Percentiles rank a stretch among this genome's conserved stretches.
Evolutionary conservation across 2,888 invertebrate genomes (phyloP).

Genomic region (Perdita meconis): DNA sequence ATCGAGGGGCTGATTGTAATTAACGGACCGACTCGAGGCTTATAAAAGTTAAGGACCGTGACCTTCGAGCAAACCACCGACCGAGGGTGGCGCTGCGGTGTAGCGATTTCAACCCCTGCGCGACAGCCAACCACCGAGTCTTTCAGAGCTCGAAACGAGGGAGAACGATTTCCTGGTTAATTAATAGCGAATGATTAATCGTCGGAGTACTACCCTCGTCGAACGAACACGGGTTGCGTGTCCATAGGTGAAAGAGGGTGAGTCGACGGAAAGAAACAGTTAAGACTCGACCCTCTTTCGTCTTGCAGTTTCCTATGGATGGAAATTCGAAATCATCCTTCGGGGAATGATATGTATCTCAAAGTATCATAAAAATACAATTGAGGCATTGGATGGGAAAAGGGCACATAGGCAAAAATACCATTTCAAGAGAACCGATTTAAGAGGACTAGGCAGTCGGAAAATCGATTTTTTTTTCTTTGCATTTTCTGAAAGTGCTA

Average conservation of each 20-base stretch:
- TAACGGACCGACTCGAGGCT: conserved; percentile 68
- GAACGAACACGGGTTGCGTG: conserved; percentile 77
- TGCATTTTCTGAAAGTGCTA: too few relatives aligned
- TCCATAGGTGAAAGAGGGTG: conserved; percentile 71
- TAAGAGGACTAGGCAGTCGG: too few relatives aligned
- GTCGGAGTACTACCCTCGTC: conserved; percentile 79
- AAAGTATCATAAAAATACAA: too few relatives aligned
- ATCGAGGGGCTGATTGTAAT: conserved; percentile 74
- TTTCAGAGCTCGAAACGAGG: conserved; percentile 24
- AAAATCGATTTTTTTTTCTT: too few relatives aligned
- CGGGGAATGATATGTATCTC: too few relatives aligned
- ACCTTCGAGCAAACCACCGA: conserved; percentile 63
- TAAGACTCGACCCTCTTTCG: too few relatives aligned
- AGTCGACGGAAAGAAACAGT: neutral
- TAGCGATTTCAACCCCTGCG: neutral
- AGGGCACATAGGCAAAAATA: too few relatives aligned
- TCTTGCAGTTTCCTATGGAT: too few relatives aligned
- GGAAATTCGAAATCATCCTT: too few relatives aligned
- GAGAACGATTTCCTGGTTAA: conserved; percentile 77
- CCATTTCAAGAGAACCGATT: too few relatives aligned
- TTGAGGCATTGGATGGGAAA: too few relatives aligned
- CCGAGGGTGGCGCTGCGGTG: conserved; percentile 6
- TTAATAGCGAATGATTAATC: conserved; percentile 82
- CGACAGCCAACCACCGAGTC: neutral
- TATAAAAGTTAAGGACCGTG: conserved; percentile 80